These are phyloP conservation scores for Dromococcyx pavoninus DNA, from an alignment of 2,797 vertebrate genomes.

Conservation along the genomic window DNA sequence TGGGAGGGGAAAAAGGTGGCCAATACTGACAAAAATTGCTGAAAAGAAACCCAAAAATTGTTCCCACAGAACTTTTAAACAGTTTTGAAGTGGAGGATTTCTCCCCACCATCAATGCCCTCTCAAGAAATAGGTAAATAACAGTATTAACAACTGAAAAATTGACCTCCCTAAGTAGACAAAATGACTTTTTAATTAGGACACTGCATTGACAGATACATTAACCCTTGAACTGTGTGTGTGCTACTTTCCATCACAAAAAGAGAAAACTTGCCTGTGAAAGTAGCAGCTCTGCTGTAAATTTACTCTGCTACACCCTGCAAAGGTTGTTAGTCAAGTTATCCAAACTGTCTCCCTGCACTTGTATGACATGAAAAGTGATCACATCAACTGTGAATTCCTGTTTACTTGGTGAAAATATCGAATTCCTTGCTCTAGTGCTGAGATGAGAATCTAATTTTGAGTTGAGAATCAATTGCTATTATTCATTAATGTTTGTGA, in stretches of 20 bases:
- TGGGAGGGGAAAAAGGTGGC: accelerated
- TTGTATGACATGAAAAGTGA: background rate
- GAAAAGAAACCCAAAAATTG: background rate
- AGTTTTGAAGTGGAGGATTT: accelerated
- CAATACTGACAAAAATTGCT: background rate
- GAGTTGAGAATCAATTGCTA: background rate
- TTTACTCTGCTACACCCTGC: background rate
- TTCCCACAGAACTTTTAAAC: background rate
- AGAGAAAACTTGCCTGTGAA: background rate
- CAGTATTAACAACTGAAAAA: background rate
- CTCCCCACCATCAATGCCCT: accelerated
- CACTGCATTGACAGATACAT: background rate
- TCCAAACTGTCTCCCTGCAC: background rate
- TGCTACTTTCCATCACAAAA: background rate
- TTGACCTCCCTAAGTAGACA: background rate
- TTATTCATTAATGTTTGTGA: background rate
- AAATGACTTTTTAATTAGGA: background rate
- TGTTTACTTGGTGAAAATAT: background rate
- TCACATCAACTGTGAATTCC: background rate
- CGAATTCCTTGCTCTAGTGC: background rate
- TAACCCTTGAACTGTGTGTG: background rate
- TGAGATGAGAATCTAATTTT: background rate
- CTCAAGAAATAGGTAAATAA: background rate
- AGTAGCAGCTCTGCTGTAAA: background rate
- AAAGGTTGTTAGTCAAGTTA: background rate